Conservation (phyloP, 2,888 invertebrate genomes). For the Cerceris ruficornis region DNA sequence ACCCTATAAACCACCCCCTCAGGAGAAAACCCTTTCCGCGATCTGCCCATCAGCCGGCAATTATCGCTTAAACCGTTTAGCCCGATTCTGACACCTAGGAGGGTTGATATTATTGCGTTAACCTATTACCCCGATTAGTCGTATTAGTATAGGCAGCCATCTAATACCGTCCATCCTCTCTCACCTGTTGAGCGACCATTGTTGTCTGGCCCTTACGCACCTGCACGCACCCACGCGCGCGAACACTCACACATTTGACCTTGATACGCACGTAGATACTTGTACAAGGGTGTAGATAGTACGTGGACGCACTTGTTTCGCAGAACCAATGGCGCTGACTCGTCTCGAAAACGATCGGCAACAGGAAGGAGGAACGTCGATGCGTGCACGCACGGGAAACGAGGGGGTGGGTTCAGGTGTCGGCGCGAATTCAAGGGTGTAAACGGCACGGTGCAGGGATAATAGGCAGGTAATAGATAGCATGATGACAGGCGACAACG, state of each 20-base stretch:
- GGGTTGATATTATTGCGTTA: slow-evolving; percentile 74
- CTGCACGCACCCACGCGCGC: slow-evolving; percentile 52
- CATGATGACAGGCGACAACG: slow-evolving; percentile 74
- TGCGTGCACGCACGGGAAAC: slow-evolving; percentile 14
- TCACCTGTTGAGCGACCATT: slow-evolving; percentile 79
- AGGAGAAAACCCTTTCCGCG: slow-evolving; percentile 51
- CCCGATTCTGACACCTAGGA: slow-evolving; percentile 54
- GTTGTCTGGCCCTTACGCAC: slow-evolving; percentile 59
- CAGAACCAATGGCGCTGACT: slow-evolving; percentile 20
- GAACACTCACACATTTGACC: slow-evolving; percentile 1
- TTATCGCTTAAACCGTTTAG: slow-evolving; percentile 72
- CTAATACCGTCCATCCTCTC: slow-evolving; percentile 76
- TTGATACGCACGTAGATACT: slow-evolving; percentile 22
- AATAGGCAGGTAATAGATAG: slow-evolving; percentile 76
- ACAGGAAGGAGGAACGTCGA: slow-evolving; percentile 6
- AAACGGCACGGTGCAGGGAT: slow-evolving; percentile 68
- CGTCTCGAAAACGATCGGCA: neutral
- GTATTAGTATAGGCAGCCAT: slow-evolving; percentile 75
- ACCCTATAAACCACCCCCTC: slow-evolving; percentile 12
- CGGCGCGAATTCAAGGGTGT: slow-evolving; percentile 55
- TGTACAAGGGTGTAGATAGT: neutral
- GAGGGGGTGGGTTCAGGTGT: slow-evolving; percentile 40
- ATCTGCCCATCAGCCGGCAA: slow-evolving; percentile 75
- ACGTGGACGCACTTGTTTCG: neutral
- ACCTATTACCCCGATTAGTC: slow-evolving; percentile 75